Evolutionary conservation across 2,113 vertebrate species (phyloP).

Genomic region (Malurus cyaneus): DNA sequence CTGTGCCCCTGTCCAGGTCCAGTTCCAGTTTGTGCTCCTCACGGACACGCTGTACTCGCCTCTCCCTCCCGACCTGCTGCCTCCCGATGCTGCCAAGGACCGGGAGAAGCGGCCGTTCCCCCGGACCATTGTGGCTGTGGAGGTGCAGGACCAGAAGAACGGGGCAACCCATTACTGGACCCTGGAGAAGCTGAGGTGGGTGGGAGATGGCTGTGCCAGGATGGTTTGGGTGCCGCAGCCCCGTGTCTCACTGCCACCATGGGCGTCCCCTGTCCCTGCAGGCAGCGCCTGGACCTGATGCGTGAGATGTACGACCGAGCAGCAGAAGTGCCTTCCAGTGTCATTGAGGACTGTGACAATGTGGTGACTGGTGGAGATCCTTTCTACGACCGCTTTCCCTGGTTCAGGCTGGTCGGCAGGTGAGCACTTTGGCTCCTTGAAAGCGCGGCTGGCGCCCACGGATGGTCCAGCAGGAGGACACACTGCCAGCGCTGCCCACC

Average conservation of each 20-base stretch:
- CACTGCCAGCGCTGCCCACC: accelerated
- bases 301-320: constrained; percentile 97
- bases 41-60: constrained; percentile 96
- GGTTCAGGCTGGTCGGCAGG: constrained; percentile 99
- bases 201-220: accelerated
- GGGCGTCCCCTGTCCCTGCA: constrained; percentile 7
- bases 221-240: not conserved
- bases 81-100: constrained; percentile 84
- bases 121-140: constrained; percentile 93
- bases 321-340: constrained; percentile 88
- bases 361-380: constrained; percentile 93
- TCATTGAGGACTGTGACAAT: constrained; percentile 89
- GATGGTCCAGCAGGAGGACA: not conserved
- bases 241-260: accelerated
- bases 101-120: constrained; percentile 88
- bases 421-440: constrained; percentile 72
- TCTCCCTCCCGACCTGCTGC: constrained; percentile 89
- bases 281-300: constrained; percentile 95
- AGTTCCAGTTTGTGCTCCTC: constrained; percentile 97
- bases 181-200: constrained; percentile 92
- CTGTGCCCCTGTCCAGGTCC: constrained; percentile 78
- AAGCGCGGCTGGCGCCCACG: not conserved
- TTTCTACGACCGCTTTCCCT: constrained; percentile 98
- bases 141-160: constrained; percentile 97
- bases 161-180: constrained; percentile 98